Evolutionary conservation across 2,113 vertebrate genomes (phyloP).

Genomic region (Megaceryle torquata): DNA sequence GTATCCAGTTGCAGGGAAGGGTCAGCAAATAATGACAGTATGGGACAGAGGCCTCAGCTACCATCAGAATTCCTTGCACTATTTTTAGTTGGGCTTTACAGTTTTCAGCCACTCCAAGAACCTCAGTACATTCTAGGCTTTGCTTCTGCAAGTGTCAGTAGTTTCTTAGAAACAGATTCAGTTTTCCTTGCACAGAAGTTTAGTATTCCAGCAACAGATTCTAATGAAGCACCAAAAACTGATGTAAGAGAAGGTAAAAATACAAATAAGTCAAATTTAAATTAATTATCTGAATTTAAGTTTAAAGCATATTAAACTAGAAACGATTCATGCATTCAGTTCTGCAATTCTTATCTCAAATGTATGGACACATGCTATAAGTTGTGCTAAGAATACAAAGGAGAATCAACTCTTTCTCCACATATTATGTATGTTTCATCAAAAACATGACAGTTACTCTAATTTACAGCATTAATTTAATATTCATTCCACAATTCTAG

Average conservation of each 20-base stretch:
- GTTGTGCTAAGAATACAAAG: neutral
- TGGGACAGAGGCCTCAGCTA: neutral
- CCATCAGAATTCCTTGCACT: neutral
- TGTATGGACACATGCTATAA: neutral
- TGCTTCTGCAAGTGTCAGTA: neutral
- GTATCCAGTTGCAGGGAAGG: neutral
- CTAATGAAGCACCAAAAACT: neutral
- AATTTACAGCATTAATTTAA: neutral
- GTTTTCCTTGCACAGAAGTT: neutral
- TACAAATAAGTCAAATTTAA: neutral
- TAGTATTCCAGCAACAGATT: neutral
- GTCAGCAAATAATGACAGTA: neutral
- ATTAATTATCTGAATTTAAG: neutral
- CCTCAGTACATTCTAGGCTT: neutral
- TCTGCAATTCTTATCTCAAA: neutral
- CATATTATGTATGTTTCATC: neutral
- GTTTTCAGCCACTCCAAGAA: neutral
- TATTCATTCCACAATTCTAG: neutral
- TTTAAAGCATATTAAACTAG: neutral
- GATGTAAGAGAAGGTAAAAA: neutral
- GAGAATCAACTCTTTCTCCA: neutral
- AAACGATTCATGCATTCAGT: neutral
- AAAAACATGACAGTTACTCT: neutral
- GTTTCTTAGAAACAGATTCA: neutral
- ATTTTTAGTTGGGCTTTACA: neutral